Conservation (phyloP, 2,113 vertebrate species). For the Protobothrops mucrosquamatus region DNA sequence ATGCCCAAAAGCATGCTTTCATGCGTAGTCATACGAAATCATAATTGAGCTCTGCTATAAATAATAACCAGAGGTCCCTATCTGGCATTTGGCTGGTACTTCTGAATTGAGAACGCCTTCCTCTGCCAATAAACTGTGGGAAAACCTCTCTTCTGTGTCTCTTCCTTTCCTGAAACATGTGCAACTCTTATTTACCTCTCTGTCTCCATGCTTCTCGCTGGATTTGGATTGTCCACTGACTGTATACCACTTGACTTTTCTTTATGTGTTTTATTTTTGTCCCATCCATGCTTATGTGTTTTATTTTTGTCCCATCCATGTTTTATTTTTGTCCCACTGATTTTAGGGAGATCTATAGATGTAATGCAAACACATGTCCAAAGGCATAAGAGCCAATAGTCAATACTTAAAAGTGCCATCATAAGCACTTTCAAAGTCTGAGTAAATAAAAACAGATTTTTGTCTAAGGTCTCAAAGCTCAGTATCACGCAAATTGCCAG, state of each 20-base stretch:
- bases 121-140: neutral
- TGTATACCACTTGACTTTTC: neutral
- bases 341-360: neutral
- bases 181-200: neutral
- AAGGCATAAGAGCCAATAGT: neutral
- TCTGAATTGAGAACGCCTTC: neutral
- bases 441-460: neutral
- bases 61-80: slow-evolving; percentile 3
- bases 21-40: slow-evolving; percentile 41
- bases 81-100: neutral
- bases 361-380: no score
- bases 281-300: neutral
- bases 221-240: neutral
- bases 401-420: neutral
- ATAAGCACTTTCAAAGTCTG: no score
- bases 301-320: neutral
- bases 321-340: no score
- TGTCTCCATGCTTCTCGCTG: neutral
- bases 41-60: slow-evolving; percentile 44
- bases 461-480: neutral
- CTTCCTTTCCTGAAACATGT: neutral
- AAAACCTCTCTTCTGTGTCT: neutral
- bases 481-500: neutral
- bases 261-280: neutral
- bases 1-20: slow-evolving; percentile 18